Conservation (phyloP, 1,140 invertebrate species). For the Drosophila nebulosa region DNA sequence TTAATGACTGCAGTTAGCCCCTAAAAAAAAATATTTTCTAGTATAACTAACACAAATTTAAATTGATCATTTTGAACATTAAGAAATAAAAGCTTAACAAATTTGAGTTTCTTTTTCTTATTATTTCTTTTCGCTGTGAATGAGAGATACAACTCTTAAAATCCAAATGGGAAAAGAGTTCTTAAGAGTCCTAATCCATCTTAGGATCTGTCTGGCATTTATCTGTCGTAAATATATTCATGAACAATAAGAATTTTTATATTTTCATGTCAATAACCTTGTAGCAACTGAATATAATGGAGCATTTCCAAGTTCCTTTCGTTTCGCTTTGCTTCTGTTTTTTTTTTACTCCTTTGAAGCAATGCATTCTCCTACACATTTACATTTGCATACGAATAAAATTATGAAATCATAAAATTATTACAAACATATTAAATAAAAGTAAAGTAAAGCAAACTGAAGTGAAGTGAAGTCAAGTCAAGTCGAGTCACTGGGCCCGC, state of each 20-base stretch:
- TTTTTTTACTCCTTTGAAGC: background rate
- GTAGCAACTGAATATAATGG: background rate
- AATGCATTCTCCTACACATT: background rate
- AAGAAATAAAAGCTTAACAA: too few species aligned
- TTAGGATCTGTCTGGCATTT: too few species aligned
- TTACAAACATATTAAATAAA: conserved; percentile 3
- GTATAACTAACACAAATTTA: too few species aligned
- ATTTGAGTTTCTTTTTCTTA: too few species aligned
- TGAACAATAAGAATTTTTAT: background rate
- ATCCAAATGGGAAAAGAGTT: too few species aligned
- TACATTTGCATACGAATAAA: background rate
- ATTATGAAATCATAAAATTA: conserved; percentile 7
- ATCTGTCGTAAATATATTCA: background rate
- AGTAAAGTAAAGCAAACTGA: background rate
- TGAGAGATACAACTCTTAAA: too few species aligned
- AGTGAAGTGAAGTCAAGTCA: background rate
- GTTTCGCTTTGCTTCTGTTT: background rate
- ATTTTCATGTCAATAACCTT: background rate
- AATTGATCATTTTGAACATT: too few species aligned
- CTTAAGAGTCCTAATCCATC: too few species aligned
- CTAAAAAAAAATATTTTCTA: too few species aligned
- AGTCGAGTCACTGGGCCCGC: background rate
- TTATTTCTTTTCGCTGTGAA: too few species aligned
- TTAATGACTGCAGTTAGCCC: too few species aligned
- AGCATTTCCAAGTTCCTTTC: background rate